Conservation (phyloP, 2,797 vertebrate species). For the Danio tinwini region DNA sequence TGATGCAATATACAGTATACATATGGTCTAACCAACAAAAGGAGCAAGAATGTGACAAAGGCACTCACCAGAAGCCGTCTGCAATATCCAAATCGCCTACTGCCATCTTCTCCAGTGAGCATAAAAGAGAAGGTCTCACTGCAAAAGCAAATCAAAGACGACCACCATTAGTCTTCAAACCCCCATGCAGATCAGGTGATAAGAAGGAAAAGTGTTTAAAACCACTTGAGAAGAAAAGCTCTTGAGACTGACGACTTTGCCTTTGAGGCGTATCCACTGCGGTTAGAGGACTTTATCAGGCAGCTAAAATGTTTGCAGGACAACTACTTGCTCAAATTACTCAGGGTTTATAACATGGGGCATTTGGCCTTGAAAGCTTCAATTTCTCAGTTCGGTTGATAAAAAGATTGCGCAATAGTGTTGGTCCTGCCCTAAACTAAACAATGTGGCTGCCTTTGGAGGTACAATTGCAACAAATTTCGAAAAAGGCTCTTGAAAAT, state of each 20-base stretch:
- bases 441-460: constrained; percentile 8
- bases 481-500: background rate
- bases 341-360: background rate
- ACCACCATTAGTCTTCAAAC: constrained; percentile 11
- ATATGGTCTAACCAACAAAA: constrained; percentile 20
- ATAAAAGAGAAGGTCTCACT: constrained; percentile 99
- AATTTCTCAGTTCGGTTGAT: constrained; percentile 1
- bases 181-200: constrained; percentile 20
- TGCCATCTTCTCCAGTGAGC: constrained; percentile 98
- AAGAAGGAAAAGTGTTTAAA: constrained; percentile 27
- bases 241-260: constrained; percentile 25
- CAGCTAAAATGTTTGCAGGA: background rate
- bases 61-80: constrained; percentile 93
- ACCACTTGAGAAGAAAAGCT: constrained; percentile 22
- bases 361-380: background rate
- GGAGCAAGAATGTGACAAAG: constrained; percentile 22
- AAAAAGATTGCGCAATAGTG: background rate
- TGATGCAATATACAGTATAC: constrained; percentile 39
- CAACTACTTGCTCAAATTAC: background rate
- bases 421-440: background rate
- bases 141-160: constrained; percentile 61
- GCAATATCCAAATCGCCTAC: constrained; percentile 96
- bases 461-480: background rate
- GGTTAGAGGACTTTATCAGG: constrained; percentile 27
- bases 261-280: constrained; percentile 21